Evolutionary conservation across 2,113 vertebrate species (phyloP), one percentile per base, ranked within the genome.

Genomic region (Alethe diademata): DNA sequence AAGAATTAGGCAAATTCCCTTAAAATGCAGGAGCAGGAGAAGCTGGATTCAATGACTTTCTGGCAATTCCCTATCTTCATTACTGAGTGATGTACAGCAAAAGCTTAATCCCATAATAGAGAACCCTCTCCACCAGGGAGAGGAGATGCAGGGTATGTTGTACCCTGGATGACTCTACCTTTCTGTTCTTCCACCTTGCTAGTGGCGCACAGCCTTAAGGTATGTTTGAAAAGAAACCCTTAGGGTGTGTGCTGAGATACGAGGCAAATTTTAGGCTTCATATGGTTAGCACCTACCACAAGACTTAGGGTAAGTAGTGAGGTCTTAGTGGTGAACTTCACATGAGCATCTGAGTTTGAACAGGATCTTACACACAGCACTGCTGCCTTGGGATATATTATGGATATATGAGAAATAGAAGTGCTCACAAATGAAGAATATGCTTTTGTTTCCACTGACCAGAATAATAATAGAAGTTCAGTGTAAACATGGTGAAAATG

Each of bases 401-500:
- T 5, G 29, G 47, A 35, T 35, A 35, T 12, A 8, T 51, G 51
- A 45, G 45, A 70, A 96, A 85, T 29, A 67, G 11, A 70, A 89
- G 51, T 48, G 42, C 31, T 75, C 14, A 69, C 36, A 96, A 79
- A 78, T 48, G 60, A 93, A 87, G 78, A 92, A 88, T 87, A 93
- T 15, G 48, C 42, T 94, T 97, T 96, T 96, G 57, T 94, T 97
- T 97, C 86, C 56, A 73, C 45, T 91, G 92, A 78, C 76, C 16
- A 6, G 84, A 94, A 79, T 88, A 71, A 93, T 61, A 90, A 69
- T 85, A 84, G 60, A 48, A 87, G 50, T 60, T 90, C 57, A 94
- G 73, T 61, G 70, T 92, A 90, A 95, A 89, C 86, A 93, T 35
- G 56, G 47, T 65, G 33, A 91, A 97, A 97, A 97, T 86, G 91